Conservation (phyloP, 2,888 invertebrate genomes). For the Metallyticus violacea region DNA sequence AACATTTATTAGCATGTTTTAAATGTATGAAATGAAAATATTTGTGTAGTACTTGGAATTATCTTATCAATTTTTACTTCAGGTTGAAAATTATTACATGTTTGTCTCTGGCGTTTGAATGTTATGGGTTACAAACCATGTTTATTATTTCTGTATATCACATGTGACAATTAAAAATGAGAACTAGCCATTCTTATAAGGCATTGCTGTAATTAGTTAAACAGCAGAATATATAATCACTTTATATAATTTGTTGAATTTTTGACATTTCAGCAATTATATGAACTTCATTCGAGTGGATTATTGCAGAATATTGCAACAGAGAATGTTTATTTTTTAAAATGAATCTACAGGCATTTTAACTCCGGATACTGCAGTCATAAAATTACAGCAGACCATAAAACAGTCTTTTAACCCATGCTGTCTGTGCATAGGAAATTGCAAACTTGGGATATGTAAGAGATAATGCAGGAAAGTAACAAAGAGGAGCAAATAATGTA, state of each 20-base stretch:
- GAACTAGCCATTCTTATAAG: background rate
- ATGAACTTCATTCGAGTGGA: background rate
- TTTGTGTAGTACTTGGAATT: background rate
- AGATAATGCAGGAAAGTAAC: too few relatives aligned
- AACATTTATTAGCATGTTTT: background rate
- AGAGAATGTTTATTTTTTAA: background rate
- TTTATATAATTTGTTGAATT: background rate
- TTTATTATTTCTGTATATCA: background rate
- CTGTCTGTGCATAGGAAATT: background rate
- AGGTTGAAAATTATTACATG: background rate
- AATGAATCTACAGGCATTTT: background rate
- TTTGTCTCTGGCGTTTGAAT: background rate
- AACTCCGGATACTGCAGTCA: background rate
- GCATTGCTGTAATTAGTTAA: background rate
- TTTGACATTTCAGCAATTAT: background rate
- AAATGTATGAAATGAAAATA: background rate
- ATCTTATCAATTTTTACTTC: background rate
- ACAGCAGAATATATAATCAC: background rate
- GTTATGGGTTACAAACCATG: background rate
- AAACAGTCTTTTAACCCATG: background rate
- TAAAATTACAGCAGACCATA: background rate
- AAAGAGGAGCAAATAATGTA: too few relatives aligned
- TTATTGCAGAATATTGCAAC: background rate
- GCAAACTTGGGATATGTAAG: background rate
- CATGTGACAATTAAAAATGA: background rate